These are phyloP conservation scores for Ageneiosus marmoratus DNA, from an alignment of 2,113 vertebrate species.

Conservation along the genomic window DNA sequence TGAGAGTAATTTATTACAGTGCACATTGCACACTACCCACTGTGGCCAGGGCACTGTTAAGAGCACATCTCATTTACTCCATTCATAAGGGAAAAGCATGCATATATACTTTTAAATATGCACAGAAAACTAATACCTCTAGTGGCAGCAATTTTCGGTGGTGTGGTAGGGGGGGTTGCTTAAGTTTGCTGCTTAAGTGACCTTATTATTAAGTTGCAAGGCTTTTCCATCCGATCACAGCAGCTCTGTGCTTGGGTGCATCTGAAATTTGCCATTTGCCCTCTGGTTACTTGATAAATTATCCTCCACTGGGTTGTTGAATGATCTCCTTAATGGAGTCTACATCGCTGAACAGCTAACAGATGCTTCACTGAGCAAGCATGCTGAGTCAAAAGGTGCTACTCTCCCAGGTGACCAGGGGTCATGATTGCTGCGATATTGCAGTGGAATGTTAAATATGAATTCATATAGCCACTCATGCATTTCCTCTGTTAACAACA, in stretches of 20 bases:
- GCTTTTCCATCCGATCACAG: constrained; percentile 35
- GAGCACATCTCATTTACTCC: constrained; percentile 38
- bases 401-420: constrained; percentile 21
- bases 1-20: constrained; percentile 75
- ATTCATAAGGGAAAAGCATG: not conserved
- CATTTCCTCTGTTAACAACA: constrained; percentile 50
- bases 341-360: constrained; percentile 47
- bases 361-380: constrained; percentile 49
- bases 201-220: constrained; percentile 36
- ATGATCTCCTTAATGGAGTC: constrained; percentile 50
- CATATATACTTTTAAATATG: not conserved
- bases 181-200: constrained; percentile 30
- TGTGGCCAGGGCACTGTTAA: constrained; percentile 50
- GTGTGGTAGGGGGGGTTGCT: not conserved
- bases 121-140: not conserved
- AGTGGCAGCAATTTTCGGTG: no score
- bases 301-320: constrained; percentile 42
- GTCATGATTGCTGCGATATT: constrained; percentile 34
- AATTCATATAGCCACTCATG: constrained; percentile 52
- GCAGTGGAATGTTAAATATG: constrained; percentile 51
- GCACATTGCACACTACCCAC: constrained; percentile 53
- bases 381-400: constrained; percentile 38
- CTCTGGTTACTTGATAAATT: constrained; percentile 44
- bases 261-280: constrained; percentile 48
- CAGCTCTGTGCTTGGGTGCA: constrained; percentile 41